These are phyloP conservation scores for Monodelphis domestica DNA, from an alignment of 2,797 vertebrate genomes.

Conservation along the genomic window DNA sequence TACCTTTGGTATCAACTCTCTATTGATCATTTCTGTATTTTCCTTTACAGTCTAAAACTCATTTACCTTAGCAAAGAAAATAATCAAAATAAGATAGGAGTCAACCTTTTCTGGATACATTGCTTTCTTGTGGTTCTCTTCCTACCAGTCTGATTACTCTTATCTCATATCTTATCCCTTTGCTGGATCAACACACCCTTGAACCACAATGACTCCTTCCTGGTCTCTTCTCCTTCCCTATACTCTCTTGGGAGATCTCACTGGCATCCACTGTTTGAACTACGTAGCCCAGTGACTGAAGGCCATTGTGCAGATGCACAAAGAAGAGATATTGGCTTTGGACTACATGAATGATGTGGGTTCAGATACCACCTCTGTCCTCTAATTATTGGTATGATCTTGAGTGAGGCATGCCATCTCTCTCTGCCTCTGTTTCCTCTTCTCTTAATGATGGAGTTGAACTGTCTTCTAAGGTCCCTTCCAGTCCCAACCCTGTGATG, in stretches of 20 bases:
- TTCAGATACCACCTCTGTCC: background rate
- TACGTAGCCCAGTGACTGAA: background rate
- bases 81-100: background rate
- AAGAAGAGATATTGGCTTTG: background rate
- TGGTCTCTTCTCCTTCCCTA: background rate
- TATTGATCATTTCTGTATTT: background rate
- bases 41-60: background rate
- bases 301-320: background rate
- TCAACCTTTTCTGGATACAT: background rate
- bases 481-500: background rate
- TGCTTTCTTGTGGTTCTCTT: background rate
- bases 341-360: background rate
- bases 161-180: background rate
- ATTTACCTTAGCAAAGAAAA: background rate
- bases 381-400: background rate
- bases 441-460: background rate
- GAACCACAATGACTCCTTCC: background rate
- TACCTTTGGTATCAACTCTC: background rate
- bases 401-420: background rate
- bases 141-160: background rate
- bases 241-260: background rate
- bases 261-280: background rate
- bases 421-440: background rate
- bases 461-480: background rate
- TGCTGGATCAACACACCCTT: background rate